Evolutionary conservation across 2,797 vertebrate genomes (phyloP), one percentile per base, ranked within the genome.

Genomic region (Molossus molossus): DNA sequence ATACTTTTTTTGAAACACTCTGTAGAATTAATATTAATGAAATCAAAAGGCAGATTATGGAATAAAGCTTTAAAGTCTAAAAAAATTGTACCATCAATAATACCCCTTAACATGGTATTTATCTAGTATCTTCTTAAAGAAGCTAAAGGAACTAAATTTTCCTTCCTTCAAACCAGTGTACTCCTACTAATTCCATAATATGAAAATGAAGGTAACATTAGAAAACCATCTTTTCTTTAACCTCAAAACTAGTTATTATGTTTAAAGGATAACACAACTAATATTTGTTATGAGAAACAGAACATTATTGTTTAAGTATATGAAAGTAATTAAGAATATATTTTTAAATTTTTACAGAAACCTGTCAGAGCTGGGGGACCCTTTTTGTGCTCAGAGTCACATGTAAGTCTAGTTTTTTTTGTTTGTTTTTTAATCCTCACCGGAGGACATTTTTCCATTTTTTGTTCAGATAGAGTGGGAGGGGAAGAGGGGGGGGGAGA

Each of bases 21-120:
- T 96, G 60, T 40, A n/a, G 12, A 95, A 92, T 92, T 48, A 93
- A 75, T 20, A 69, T 73, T 70, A 90, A 80, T 33, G 90, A 86
- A 84, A 55, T 58, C 29, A 96, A 90, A 93, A 96, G 23, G 2
- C 58, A 90, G 12, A 76, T 92, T 91, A 80, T 55, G 14, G 14
- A 94, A 80, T 79, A 73, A 87, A 87, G n/a, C 6, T 92, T 96
- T 72, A 83, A 88, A 87, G 9, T 62, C 37, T 69, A 90, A 73
- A 58, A 88, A 76, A 50, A 14, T 11, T 83, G 12, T 13, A 70
- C 11, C 25, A 70, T 70, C 37, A 87, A 21, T 79, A 95, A 70
- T 53, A 91, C 27, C 45, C 12, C 40, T 55, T n/a, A 94, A 80
- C 12, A n/a, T 37, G 23, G 11, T 60, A 93, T 84, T 94, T 76